Percentiles rank a stretch among this genome's conserved stretches.
phyloP scores from a whole-genome alignment of 2,888 invertebrate genomes.

The Drosophila atripex region DNA sequence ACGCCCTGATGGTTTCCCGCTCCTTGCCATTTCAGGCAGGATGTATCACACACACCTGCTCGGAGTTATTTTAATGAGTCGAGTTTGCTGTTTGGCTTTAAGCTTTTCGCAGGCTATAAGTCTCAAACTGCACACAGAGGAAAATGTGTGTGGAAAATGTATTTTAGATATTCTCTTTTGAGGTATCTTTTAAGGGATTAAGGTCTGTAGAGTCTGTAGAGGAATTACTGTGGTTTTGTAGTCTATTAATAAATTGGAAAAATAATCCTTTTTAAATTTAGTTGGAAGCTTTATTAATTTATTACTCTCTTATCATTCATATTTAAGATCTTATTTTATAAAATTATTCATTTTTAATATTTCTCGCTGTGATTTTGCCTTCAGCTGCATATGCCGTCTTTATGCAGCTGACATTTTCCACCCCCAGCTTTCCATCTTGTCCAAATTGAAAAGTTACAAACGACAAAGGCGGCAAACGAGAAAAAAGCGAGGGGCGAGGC shows the following conservation, averaged over 20 bases:
- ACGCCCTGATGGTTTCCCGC: conserved; percentile 28
- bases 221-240: background rate
- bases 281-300: too few species aligned
- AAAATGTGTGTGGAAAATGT: conserved; percentile 1
- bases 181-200: background rate
- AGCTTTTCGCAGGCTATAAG: conserved; percentile 39
- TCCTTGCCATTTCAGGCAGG: conserved; percentile 43
- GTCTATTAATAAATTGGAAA: too few species aligned
- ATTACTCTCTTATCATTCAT: background rate
- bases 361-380: background rate
- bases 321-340: background rate
- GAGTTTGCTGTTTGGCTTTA: conserved; percentile 60
- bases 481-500: conserved; percentile 7
- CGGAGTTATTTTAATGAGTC: conserved; percentile 73
- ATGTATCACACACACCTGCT: conserved; percentile 70
- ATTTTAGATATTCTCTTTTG: background rate
- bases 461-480: conserved; percentile 44
- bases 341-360: background rate
- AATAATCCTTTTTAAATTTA: too few species aligned
- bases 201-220: background rate
- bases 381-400: conserved; percentile 19
- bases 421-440: conserved; percentile 41
- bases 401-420: conserved; percentile 16
- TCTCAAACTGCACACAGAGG: conserved; percentile 1
- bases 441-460: conserved; percentile 74